phyloP scores from a whole-genome alignment of 2,888 invertebrate species.

The Lissonota sp. region DNA sequence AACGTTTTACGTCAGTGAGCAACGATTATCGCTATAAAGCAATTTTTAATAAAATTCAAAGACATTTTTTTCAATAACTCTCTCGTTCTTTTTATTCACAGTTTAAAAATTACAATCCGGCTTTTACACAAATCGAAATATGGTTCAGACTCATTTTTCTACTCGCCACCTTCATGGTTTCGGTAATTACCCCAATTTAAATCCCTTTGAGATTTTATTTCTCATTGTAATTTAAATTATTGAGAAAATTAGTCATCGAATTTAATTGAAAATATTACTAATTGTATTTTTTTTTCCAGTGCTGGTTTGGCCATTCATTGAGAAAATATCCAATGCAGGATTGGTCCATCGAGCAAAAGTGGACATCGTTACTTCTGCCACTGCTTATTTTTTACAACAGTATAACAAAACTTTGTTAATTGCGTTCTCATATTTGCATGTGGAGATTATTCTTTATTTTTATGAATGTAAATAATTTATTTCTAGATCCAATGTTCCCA shows the following conservation, averaged over 20 bases:
- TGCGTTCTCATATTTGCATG: conserved; percentile 18
- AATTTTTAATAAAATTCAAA: conserved; percentile 9
- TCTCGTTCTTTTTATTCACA: conserved; percentile 84
- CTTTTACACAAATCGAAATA: conserved; percentile 98
- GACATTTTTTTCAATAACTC: conserved; percentile 22
- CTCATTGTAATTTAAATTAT: conserved; percentile 36
- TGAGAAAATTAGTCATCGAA: not conserved
- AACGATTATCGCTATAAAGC: not conserved
- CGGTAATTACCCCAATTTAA: conserved; percentile 85
- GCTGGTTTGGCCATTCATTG: conserved; percentile 96
- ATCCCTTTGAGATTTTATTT: conserved; percentile 17
- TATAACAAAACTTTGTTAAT: conserved; percentile 84
- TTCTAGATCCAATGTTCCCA: conserved; percentile 96
- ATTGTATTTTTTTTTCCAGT: conserved; percentile 86
- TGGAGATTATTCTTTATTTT: conserved; percentile 39
- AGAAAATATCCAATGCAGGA: conserved; percentile 94
- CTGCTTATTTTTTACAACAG: conserved; percentile 96
- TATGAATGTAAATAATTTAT: conserved; percentile 14
- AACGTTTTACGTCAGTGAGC: conserved; percentile 91
- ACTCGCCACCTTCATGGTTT: conserved; percentile 92
- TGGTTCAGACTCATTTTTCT: conserved; percentile 98
- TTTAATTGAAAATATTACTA: conserved; percentile 18
- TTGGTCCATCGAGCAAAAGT: conserved; percentile 99
- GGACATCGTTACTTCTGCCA: conserved; percentile 95
- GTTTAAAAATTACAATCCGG: conserved; percentile 98